Base-by-base conservation (phyloP, 2,797 vertebrate genomes). In the Fistularia commersonii region DNA sequence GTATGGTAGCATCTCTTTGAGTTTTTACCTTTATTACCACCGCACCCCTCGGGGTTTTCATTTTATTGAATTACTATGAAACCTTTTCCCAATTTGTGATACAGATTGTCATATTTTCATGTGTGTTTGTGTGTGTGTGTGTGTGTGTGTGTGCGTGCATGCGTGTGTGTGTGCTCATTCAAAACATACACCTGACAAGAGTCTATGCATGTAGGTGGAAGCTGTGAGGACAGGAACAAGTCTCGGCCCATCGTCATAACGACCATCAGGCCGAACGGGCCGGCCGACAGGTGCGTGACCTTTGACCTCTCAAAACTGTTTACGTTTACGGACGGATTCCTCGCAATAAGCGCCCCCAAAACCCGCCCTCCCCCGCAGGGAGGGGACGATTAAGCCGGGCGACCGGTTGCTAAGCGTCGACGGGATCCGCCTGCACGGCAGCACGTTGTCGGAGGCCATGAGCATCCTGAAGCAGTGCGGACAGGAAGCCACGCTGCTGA, bases 401-500 rank as follows among this genome's bases (percentile, higher is more conserved):
- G 97, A 99, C 78, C 91, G 97, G 45, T 64, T 99, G 80, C 90
- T 99, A 39, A 98, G 96, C 58, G 92, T 99, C 41, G 96, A 99
- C 34, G 97, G 97, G 52, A 98, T 99, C 54, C 93, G 95, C 41
- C 92, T 99, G 61, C 92, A 97, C 1, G 97, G 96, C 79, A 94
- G 91, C 31, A 93, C 92, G 2, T 93, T 97, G 1, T 88, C 93
- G 0, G 97, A 99, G 85, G 94, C 95, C 80, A 97, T 96, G 93
- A 95, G 95, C 74, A 95, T 98, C 80, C 92, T 99, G 46, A 98
- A 97, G 81, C 97, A 99, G 48, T 96, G 97, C 0, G 96, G 96
- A 0, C 97, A 99, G 83, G 97, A 99, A 66, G 96, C 95, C 0
- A 97, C 93, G 7, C 90, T 99, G 61, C 90, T 98, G 72, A 81